A percentile compares a stretch with the other conserved stretches of the same genome.
These are phyloP conservation scores for Hirtodrosophila histrioides DNA, from an alignment of 2,888 invertebrate species.

Conservation along the genomic window DNA sequence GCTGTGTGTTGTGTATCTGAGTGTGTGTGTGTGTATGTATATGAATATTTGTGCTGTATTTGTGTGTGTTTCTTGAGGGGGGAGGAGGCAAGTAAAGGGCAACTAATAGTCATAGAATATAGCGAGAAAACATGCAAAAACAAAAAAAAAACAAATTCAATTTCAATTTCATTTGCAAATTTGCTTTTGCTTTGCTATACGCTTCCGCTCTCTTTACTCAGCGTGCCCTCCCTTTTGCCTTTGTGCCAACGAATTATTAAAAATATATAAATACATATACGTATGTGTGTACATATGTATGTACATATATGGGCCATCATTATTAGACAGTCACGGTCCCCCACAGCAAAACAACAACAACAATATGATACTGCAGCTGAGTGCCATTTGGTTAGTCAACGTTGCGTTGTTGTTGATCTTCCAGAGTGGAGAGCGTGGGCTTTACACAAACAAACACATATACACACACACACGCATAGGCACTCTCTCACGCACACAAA, in stretches of 20 bases:
- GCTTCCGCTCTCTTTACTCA: slow-evolving; percentile 6
- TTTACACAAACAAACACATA: slow-evolving; percentile 20
- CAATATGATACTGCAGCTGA: slow-evolving; percentile 63
- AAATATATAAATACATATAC: slow-evolving; percentile 27
- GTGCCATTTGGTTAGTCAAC: slow-evolving; percentile 53
- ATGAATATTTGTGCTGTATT: background rate
- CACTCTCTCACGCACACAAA: slow-evolving; percentile 10
- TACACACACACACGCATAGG: slow-evolving; percentile 21
- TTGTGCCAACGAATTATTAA: slow-evolving; percentile 4
- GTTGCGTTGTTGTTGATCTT: slow-evolving; percentile 59
- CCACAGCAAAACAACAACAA: slow-evolving; percentile 21
- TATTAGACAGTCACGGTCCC: slow-evolving; percentile 35
- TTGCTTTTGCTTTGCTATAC: slow-evolving; percentile 20
- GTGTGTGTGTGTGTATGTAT: slow-evolving; percentile 2
- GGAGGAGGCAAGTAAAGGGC: background rate
- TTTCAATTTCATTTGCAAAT: slow-evolving; percentile 44
- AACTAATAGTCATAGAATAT: slow-evolving; percentile 27
- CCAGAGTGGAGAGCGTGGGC: slow-evolving; percentile 56
- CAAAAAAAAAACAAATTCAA: slow-evolving; percentile 33
- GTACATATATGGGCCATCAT: slow-evolving; percentile 25
- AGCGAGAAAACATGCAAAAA: slow-evolving; percentile 16
- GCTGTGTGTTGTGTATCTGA: slow-evolving; percentile 39
- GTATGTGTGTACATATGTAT: slow-evolving; percentile 1
- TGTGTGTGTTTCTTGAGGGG: slow-evolving; percentile 3
- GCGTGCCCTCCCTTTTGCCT: too few species aligned